phyloP scores from a whole-genome alignment of 2,797 vertebrate genomes.

The Austrolebias charrua region DNA sequence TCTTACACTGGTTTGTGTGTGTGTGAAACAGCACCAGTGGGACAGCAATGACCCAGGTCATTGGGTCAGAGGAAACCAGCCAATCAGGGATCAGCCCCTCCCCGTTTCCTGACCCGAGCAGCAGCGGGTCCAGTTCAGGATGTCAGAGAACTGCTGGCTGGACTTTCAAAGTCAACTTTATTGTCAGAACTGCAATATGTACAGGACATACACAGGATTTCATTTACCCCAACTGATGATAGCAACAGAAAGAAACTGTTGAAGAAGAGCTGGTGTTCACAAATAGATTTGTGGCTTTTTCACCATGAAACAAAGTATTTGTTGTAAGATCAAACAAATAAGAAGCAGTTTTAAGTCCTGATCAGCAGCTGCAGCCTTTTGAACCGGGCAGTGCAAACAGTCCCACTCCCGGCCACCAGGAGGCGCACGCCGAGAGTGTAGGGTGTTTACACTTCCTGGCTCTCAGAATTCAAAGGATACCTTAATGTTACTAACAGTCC shows the following conservation, averaged over 20 bases:
- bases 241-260: neutral
- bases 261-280: too few relatives aligned
- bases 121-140: constrained; percentile 21
- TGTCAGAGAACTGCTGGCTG: constrained; percentile 22
- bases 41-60: constrained; percentile 52
- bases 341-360: too few relatives aligned
- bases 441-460: constrained; percentile 98
- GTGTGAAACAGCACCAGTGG: constrained; percentile 40
- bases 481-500: neutral
- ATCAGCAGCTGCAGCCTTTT: constrained; percentile 52
- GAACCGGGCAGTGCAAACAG: constrained; percentile 95
- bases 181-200: too few relatives aligned
- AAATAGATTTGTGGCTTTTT: too few relatives aligned
- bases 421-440: constrained; percentile 97
- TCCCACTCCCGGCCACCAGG: constrained; percentile 94
- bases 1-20: neutral
- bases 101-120: constrained; percentile 62
- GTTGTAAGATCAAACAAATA: too few relatives aligned
- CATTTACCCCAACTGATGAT: too few relatives aligned
- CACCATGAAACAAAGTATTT: too few relatives aligned
- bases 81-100: constrained; percentile 58
- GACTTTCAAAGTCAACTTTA: too few relatives aligned
- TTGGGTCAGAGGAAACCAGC: constrained; percentile 42
- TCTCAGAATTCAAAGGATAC: constrained; percentile 69
- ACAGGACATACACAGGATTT: too few relatives aligned